Evolutionary conservation across 2,113 vertebrate species (phyloP).

Genomic region (Grammomys dolichurus): DNA sequence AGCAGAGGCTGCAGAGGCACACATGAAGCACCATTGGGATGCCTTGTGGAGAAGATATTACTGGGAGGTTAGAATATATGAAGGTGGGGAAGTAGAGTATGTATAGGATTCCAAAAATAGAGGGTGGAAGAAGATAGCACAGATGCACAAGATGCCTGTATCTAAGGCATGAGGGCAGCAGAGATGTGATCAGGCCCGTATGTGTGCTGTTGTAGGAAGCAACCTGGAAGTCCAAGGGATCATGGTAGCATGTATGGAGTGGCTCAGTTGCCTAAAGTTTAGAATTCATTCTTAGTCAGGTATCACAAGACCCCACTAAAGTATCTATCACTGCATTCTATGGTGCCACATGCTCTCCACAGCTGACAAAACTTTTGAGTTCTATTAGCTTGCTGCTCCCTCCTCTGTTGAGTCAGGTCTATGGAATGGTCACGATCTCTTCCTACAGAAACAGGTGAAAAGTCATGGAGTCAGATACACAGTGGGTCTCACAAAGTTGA

Average conservation of each 20-base stretch:
- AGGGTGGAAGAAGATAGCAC: not conserved
- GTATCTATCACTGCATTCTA: not conserved
- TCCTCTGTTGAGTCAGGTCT: not conserved
- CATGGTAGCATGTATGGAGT: accelerated
- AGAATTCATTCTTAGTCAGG: not conserved
- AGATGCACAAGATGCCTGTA: not conserved
- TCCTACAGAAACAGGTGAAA: not conserved
- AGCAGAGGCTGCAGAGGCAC: no score
- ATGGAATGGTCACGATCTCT: accelerated
- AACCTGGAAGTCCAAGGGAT: not conserved
- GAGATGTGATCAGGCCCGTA: no score
- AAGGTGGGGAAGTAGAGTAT: not conserved
- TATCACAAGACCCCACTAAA: not conserved
- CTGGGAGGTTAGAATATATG: not conserved
- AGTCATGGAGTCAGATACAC: not conserved
- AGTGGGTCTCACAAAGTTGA: not conserved
- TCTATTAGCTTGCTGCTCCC: not conserved
- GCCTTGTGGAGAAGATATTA: not conserved
- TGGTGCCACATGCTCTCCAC: not conserved
- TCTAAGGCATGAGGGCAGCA: not conserved
- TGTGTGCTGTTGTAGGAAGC: not conserved
- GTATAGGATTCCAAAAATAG: not conserved
- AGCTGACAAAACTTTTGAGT: not conserved
- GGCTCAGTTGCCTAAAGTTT: not conserved
- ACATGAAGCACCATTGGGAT: no score